Conservation (phyloP, 2,797 vertebrate species). For the Channallabes apus region DNA sequence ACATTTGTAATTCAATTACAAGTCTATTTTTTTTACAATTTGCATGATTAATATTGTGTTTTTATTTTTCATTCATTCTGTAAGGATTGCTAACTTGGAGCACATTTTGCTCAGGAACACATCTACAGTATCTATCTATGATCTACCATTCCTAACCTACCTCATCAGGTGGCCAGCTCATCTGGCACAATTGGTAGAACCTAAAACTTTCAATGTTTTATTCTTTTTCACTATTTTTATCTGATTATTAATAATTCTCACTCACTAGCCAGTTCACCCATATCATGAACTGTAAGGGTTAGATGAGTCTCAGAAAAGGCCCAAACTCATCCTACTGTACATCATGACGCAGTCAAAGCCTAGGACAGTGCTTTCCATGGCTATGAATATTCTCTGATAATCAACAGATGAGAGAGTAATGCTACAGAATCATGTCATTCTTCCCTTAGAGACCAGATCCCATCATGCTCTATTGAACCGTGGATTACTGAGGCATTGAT, state of each 20-base stretch:
- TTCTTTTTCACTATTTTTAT: not conserved
- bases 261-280: not conserved
- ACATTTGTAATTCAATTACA: not conserved
- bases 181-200: not conserved
- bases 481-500: not conserved
- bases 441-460: not conserved
- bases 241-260: not conserved
- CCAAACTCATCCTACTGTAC: not conserved
- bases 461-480: not conserved
- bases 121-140: not conserved
- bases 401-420: not conserved
- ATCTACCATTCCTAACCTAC: not conserved
- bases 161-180: not conserved
- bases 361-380: not conserved
- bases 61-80: not conserved
- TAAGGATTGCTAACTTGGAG: not conserved
- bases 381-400: not conserved
- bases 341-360: not conserved
- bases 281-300: not conserved
- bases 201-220: not conserved
- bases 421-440: not conserved
- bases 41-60: not conserved
- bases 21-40: not conserved
- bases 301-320: not conserved
- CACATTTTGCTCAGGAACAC: constrained; percentile 3